Evolutionary conservation across 2,113 vertebrate species (phyloP).

Genomic region (Butastur rufipennis): DNA sequence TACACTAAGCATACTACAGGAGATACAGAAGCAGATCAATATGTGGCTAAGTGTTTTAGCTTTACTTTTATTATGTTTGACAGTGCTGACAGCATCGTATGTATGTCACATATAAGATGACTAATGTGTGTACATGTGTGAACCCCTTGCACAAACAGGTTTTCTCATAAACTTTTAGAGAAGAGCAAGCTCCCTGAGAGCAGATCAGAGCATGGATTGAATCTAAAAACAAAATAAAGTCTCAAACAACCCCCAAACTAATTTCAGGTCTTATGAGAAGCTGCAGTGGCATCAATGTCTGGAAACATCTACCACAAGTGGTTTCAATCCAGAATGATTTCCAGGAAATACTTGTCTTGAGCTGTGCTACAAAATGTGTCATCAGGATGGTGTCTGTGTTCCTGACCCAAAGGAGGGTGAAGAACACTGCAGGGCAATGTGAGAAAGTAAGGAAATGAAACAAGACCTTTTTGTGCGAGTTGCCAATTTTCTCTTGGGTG

Average conservation of each 20-base stretch:
- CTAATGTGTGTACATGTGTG: slow-evolving; percentile 31
- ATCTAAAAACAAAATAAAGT: neutral
- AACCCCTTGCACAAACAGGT: neutral
- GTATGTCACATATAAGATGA: slow-evolving; percentile 42
- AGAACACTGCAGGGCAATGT: neutral
- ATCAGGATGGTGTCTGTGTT: neutral
- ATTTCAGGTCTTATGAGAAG: slow-evolving; percentile 14
- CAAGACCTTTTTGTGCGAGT: neutral
- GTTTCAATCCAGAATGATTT: neutral
- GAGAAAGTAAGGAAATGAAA: neutral
- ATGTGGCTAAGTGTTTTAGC: slow-evolving; percentile 60
- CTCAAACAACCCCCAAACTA: neutral
- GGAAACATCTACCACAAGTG: slow-evolving; percentile 4
- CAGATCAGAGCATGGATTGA: neutral
- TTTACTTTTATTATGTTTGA: slow-evolving; percentile 58
- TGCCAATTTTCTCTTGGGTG: neutral
- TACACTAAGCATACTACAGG: neutral
- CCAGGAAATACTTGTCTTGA: neutral
- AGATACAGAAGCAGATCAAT: slow-evolving; percentile 58
- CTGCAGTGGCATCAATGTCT: neutral
- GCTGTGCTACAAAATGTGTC: slow-evolving; percentile 11
- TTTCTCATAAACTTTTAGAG: slow-evolving; percentile 14
- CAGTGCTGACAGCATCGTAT: slow-evolving; percentile 41
- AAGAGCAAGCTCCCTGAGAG: slow-evolving; percentile 25
- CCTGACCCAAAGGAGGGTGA: neutral